Base-by-base conservation (phyloP, 1,140 invertebrate species). In the Bactericera cockerelli region DNA sequence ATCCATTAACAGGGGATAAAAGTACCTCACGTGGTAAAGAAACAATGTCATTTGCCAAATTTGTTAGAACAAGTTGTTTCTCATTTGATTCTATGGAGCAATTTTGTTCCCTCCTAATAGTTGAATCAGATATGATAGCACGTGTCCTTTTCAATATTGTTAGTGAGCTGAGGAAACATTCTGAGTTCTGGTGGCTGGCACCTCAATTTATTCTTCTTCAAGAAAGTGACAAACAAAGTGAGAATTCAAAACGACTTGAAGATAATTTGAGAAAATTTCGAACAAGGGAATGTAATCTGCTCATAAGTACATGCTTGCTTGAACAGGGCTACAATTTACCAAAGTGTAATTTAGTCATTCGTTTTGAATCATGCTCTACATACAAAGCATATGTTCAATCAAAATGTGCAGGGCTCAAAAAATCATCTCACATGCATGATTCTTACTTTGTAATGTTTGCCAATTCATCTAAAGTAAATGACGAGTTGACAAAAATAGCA, bases 281-380 rank as follows among this genome's bases (percentile, higher is more conserved):
- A n/a, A 88, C 87, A 72, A 84, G 89, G 63, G 90, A 96, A 68
- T 89, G 92, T 66, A 99, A 99, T 75, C 74, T 99, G 13, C 75
- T 99, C 24, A 80, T 99, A 55, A 83, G 92, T 1, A 89, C 87
- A 25, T 78, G 77, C 59, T 78, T 89, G 19, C 69, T 91, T 4
- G 89, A 93, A 70, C 87, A 92, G 72, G 87, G 88, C 10, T 76
- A 93, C n/a, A 89, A 93, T 68, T 75, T 93, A 33, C 84, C 85
- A 1, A 76, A 78, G 56, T 93, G 90, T 69, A 87, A 87, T 65
- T 71, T 93, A 39, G 81, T 94, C n/a, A 70, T 92, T 33, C 73
- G 85, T 53, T 93, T 86, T 72, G 81, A 87, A 72, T 57, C 67
- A 14, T 74, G 87, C 0, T 66, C 68, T 60, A 77, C 82, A 66